Conservation (phyloP, 2,888 invertebrate genomes). For the Temnothorax rugatulus region DNA sequence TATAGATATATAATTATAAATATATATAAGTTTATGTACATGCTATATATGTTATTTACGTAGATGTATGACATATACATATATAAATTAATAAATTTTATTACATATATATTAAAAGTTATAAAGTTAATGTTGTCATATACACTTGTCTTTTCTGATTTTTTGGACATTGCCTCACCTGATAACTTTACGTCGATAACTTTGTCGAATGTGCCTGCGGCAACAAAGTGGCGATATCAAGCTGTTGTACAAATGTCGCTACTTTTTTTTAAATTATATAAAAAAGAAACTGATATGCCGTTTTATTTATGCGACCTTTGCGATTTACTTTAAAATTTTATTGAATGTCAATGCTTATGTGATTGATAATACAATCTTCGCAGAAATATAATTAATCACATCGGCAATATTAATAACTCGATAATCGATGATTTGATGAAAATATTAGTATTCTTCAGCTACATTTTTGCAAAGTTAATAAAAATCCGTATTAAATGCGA, state of each 20-base stretch:
- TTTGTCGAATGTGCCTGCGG: slow-evolving; percentile 14
- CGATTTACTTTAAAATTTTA: slow-evolving; percentile 15
- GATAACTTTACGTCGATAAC: slow-evolving; percentile 3
- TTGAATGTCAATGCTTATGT: background rate
- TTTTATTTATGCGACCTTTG: background rate
- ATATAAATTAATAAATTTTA: background rate
- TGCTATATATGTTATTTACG: background rate
- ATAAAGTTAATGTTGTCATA: slow-evolving; percentile 48
- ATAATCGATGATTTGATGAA: background rate
- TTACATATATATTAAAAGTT: slow-evolving; percentile 2
- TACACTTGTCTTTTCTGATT: slow-evolving; percentile 30
- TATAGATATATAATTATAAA: background rate
- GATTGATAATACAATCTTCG: background rate
- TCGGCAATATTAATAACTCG: background rate
- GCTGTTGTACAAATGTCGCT: slow-evolving; percentile 37
- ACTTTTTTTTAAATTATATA: slow-evolving; percentile 36
- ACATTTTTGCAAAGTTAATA: slow-evolving; percentile 2
- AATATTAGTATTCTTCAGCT: background rate
- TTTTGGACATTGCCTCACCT: slow-evolving; percentile 35
- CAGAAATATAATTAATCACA: background rate
- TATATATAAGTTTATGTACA: background rate
- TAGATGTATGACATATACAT: background rate
- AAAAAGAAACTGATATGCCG: slow-evolving; percentile 19
- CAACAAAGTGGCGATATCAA: slow-evolving; percentile 45
- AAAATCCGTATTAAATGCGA: background rate